These are phyloP conservation scores for Drosophila persimilis DNA, from an alignment of 1,140 invertebrate genomes.

Conservation along the genomic window DNA sequence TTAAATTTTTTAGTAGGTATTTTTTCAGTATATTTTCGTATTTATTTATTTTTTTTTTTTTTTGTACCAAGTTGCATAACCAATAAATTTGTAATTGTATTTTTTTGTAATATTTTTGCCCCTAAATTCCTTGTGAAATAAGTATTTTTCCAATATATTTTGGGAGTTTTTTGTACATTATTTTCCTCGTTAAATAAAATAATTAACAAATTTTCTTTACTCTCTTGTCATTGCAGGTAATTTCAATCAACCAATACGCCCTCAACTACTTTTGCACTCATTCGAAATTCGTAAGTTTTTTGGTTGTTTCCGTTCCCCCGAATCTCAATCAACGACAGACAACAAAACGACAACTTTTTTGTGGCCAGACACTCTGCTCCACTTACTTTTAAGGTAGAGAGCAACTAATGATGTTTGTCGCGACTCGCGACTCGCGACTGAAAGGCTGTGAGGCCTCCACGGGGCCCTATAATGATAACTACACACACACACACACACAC, in stretches of 20 bases:
- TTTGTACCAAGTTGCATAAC: neutral
- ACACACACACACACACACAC: slow-evolving; percentile 18
- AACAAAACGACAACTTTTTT: slow-evolving; percentile 2
- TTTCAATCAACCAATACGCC: slow-evolving; percentile 23
- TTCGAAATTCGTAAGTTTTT: slow-evolving; percentile 46
- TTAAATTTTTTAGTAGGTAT: no score
- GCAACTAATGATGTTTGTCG: slow-evolving; percentile 46
- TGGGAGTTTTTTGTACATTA: slow-evolving; percentile 3
- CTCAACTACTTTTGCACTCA: slow-evolving; percentile 1
- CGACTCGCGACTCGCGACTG: slow-evolving; percentile 10
- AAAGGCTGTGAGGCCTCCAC: no score
- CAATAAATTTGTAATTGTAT: no score
- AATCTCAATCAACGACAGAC: no score
- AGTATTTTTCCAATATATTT: no score
- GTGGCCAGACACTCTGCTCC: slow-evolving; percentile 32
- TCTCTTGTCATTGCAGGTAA: slow-evolving; percentile 60
- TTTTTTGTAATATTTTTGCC: no score
- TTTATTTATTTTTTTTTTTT: no score
- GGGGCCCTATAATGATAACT: slow-evolving; percentile 48
- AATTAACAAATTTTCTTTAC: neutral
- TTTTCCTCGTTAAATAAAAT: neutral
- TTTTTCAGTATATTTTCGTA: neutral
- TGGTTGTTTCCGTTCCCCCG: neutral
- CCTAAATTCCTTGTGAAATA: no score
- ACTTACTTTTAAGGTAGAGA: slow-evolving; percentile 28